Base-by-base conservation (phyloP, 92 coral and sea anemone genomes). In the Siderastrea siderea region DNA sequence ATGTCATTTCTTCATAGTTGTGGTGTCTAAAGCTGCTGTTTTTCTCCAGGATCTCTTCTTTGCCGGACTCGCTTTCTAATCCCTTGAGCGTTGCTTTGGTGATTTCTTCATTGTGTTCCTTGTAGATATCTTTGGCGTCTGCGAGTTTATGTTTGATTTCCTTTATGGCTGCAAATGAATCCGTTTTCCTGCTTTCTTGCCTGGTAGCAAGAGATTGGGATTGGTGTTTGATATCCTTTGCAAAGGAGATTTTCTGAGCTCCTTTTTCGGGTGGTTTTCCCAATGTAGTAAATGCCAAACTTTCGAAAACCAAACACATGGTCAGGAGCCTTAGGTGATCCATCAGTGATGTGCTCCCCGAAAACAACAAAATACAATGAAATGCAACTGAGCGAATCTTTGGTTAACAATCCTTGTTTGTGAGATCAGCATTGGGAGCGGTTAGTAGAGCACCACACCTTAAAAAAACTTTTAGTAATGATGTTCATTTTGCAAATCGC, bases 1-100 rank as follows among this genome's bases (percentile, higher is more conserved):
- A 98, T 50, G 99, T 98, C 96, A 98, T 87, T 87, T 98, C 99
- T 84, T 98, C 98, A 82, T 98, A 98, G 82, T 98, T 94, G 81
- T 98, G 99, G 57, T 95, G 99, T 59, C 91, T 80, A 82, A 98
- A 98, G 74, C 96, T 93, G 16, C 80, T 65, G 53, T 89, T 93
- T 16, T 78, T 86, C 67, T 93, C 95, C 62, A 65, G 53, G 43
- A 93, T 81, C 72, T 95, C 98, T 9, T 68, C 82, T 71, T 57
- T 67, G 17, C 77, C 65, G 2, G 63, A 55, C 13, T 71, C 91
- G 17, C 70, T 60, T 59, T 85, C 86, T 15, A 88, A 54, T 9
- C 83, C 79, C 53, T 71, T 74, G 16, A 79, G 75, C 38, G 80
- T 46, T 47, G 55, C 71, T 55, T 82, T 87, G 1, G 91, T 53